phyloP scores from a whole-genome alignment of 2,888 invertebrate genomes.

The Calameuta idolon region DNA sequence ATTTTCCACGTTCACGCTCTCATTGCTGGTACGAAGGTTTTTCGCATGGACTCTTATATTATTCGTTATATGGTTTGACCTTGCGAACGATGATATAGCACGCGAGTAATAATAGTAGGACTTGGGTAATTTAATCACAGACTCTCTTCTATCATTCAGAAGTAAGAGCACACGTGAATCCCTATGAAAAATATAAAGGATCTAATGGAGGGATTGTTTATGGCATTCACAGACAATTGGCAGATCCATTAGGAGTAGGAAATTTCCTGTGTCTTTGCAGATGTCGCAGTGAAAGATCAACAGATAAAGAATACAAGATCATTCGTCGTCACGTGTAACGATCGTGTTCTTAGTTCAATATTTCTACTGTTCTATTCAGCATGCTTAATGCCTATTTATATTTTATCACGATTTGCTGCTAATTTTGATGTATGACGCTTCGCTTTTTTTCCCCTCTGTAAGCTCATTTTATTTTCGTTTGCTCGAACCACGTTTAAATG shows the following conservation, averaged over 20 bases:
- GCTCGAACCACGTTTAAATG: not conserved
- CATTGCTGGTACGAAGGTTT: constrained; percentile 59
- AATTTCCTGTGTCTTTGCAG: not conserved
- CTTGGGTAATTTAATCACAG: not conserved
- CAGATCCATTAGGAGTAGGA: not conserved
- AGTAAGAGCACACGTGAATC: not conserved
- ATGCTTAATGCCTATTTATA: not conserved
- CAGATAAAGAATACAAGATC: not conserved
- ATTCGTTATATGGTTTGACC: constrained; percentile 24
- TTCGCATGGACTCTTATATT: constrained; percentile 23
- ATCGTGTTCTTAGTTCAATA: not conserved
- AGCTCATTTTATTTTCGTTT: not conserved
- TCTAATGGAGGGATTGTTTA: not conserved
- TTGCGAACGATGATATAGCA: constrained; percentile 26
- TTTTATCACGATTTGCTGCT: not conserved
- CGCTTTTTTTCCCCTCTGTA: not conserved
- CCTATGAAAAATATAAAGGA: not conserved
- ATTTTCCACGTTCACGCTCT: constrained; percentile 63
- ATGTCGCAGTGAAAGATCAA: not conserved
- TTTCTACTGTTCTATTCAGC: not conserved
- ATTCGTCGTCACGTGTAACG: not conserved
- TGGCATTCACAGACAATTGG: not conserved
- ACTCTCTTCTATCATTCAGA: not conserved
- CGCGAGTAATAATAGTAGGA: constrained; percentile 1
- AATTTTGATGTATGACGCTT: not conserved